These are phyloP conservation scores for Emys orbicularis DNA, from an alignment of 2,797 vertebrate genomes.

Conservation along the genomic window DNA sequence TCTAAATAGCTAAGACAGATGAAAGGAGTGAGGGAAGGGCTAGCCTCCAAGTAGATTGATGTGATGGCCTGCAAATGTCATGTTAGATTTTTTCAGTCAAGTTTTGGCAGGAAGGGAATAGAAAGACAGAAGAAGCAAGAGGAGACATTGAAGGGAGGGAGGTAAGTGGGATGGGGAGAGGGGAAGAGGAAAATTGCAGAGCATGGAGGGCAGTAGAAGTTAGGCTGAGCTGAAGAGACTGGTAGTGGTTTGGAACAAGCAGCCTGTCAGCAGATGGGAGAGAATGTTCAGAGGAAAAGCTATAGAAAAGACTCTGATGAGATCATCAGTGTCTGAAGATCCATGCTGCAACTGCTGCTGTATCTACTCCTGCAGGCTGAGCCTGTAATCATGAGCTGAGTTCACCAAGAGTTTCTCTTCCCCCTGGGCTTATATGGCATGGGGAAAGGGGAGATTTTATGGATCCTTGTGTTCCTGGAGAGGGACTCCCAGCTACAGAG, in stretches of 20 bases:
- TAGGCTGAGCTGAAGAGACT: background rate
- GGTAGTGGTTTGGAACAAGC: background rate
- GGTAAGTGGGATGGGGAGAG: rapidly evolving
- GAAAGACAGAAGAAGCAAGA: background rate
- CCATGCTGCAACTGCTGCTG: background rate
- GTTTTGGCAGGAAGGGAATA: background rate
- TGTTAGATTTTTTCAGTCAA: background rate
- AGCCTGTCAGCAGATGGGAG: background rate
- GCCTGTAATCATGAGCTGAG: background rate
- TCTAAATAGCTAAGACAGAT: background rate
- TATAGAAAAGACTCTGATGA: background rate
- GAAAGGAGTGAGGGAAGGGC: background rate
- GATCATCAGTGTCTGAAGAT: background rate
- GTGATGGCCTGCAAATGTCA: background rate
- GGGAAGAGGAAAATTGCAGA: background rate
- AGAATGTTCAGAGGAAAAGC: background rate
- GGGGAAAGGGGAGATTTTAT: background rate
- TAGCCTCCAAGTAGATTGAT: background rate
- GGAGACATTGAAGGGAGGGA: background rate
- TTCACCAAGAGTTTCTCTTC: background rate
- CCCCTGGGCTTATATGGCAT: background rate
- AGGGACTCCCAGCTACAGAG: background rate
- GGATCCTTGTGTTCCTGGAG: background rate
- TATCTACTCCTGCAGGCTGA: background rate
- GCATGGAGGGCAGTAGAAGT: background rate